Base-by-base conservation (phyloP, 1,140 invertebrate genomes). In the Vanessa atalanta region DNA sequence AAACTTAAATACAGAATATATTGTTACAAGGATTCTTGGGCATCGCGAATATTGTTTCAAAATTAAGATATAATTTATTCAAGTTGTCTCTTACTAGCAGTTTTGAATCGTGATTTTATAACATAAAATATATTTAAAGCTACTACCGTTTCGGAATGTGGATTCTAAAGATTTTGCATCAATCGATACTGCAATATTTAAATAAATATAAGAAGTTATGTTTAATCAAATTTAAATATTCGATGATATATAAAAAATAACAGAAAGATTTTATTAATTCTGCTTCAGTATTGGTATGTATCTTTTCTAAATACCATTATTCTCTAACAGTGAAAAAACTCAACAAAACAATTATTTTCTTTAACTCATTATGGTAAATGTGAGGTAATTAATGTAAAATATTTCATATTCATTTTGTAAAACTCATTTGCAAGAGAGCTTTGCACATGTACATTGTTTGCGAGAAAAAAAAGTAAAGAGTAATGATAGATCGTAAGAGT, bases 321-420 rank as follows among this genome's bases (percentile, higher is more conserved):
- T 53, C n/a, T 37, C 20, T 51, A 64, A 69, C 51, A 74, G 65
- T 69, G 65, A 20, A 69, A 70, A 77, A 84, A 83, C 65, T 71
- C 70, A 70, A 81, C 76, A 87, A 85, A 81, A 66, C 73, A 76
- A 48, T 78, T n/a, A n/a, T n/a, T n/a, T n/a, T 70, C 80, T 83
- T 83, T 82, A 80, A 69, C 77, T 68, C 76, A 72, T 78, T 51
- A 72, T 79, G 79, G 73, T 84, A 84, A 84, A 83, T 82, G 71
- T 63, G 60, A 73, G 70, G 73, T 66, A 83, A 87, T 84, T 82
- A 83, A 85, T 67, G 75, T 75, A 80, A 81, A 79, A 79, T 79
- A 73, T 76, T 71, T 72, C 64, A 78, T 77, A 81, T 80, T 80
- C 76, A 79, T 68, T 31, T 79, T 73, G 73, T 78, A 72, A 80